Conservation (phyloP, 2,113 vertebrate genomes). For the Takifugu bimaculatus region DNA sequence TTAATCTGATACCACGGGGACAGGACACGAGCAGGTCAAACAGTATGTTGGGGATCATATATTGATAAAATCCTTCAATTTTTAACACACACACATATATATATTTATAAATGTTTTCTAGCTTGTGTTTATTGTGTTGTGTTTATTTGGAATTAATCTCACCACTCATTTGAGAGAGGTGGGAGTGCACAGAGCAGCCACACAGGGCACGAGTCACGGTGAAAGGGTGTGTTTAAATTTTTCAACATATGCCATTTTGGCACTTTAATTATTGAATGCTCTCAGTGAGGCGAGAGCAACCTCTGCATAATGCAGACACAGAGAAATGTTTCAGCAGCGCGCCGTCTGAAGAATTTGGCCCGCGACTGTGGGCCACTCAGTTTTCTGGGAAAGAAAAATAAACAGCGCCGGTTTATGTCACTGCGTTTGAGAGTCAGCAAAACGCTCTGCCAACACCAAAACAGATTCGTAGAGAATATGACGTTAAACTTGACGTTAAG, state of each 20-base stretch:
- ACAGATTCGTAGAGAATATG: conserved; percentile 9
- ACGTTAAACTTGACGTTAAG: conserved; percentile 18
- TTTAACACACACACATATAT: no score
- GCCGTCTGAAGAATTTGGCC: conserved; percentile 34
- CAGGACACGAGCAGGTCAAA: background rate
- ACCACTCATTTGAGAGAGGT: background rate
- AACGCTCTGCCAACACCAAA: conserved; percentile 21
- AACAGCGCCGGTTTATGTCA: background rate
- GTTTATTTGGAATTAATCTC: background rate
- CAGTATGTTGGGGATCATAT: no score
- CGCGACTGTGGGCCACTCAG: conserved; percentile 7
- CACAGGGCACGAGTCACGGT: conserved; percentile 28
- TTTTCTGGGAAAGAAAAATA: conserved; percentile 7
- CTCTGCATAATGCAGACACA: conserved; percentile 64
- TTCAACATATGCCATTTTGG: conserved; percentile 71
- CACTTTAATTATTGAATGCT: conserved; percentile 68
- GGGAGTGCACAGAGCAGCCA: conserved; percentile 23
- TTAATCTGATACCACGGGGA: conserved; percentile 51
- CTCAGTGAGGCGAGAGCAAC: conserved; percentile 56
- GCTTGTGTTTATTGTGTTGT: background rate
- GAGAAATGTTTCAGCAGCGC: conserved; percentile 51
- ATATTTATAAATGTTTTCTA: background rate
- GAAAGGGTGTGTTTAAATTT: conserved; percentile 56
- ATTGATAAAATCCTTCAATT: no score
- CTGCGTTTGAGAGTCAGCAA: background rate